Conservation (phyloP, 2,888 invertebrate genomes). For the Chrysolina oricalcia region DNA sequence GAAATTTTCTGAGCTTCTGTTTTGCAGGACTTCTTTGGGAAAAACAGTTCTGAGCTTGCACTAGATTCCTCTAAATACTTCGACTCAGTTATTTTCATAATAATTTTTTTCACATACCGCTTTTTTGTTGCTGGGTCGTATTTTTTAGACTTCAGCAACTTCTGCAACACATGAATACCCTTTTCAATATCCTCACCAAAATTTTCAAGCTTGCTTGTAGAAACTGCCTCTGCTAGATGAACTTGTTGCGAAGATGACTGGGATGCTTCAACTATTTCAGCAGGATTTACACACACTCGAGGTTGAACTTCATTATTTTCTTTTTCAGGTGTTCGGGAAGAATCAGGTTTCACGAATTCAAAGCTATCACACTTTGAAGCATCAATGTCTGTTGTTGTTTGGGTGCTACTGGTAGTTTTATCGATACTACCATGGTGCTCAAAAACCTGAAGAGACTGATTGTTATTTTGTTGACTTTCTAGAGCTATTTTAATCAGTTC, state of each 20-base stretch:
- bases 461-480: slow-evolving; percentile 29
- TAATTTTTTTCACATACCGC: slow-evolving; percentile 78
- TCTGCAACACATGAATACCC: slow-evolving; percentile 76
- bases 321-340: neutral
- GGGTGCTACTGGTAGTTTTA: slow-evolving; percentile 41
- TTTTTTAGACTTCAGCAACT: slow-evolving; percentile 76
- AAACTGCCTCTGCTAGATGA: slow-evolving; percentile 35
- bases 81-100: slow-evolving; percentile 76
- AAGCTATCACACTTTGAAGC: slow-evolving; percentile 78
- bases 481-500: slow-evolving; percentile 31
- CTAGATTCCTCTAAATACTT: slow-evolving; percentile 77
- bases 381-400: slow-evolving; percentile 52
- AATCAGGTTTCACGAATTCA: slow-evolving; percentile 72
- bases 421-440: slow-evolving; percentile 45
- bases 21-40: slow-evolving; percentile 63
- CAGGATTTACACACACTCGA: neutral
- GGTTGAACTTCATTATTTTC: slow-evolving; percentile 6
- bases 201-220: slow-evolving; percentile 30
- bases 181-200: slow-evolving; percentile 75
- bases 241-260: slow-evolving; percentile 21
- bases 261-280: neutral
- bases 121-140: slow-evolving; percentile 77
- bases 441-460: slow-evolving; percentile 50
- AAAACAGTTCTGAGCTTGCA: slow-evolving; percentile 73
- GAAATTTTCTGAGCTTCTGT: neutral